Evolutionary conservation across 2,888 invertebrate genomes (phyloP), one percentile per base, ranked within the genome.

Genomic region (Lamproptera curius): DNA sequence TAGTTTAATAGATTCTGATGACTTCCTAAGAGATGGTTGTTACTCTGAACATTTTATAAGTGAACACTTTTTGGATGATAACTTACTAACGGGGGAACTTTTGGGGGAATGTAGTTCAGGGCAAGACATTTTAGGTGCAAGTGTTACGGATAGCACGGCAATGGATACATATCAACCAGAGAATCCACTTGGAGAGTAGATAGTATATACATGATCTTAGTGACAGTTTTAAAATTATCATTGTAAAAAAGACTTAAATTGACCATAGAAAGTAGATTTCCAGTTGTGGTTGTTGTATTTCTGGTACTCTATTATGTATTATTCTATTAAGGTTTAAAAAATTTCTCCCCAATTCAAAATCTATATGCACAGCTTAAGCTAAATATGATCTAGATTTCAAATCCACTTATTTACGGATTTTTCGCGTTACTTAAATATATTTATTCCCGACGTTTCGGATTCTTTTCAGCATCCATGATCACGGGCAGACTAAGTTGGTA

Each of bases 1-100:
- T 34, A 37, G 16, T 20, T 26, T 40, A 17, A 31, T 50, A 31
- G 45, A 50, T 1, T 31, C 50, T 1, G 45, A 50, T 42, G 45
- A 46, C 16, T 36, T 42, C 37, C 40, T 46, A 17, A 50, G 37
- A 45, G 41, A 50, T 17, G 45, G 34, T 13, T 38, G 23, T 9
- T 42, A 46, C 9, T 20, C 45, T 0, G 45, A 50, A n/a, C 34
- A 38, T 28, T 26, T 42, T 34, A 5, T 46, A n/a, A 23, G 16
- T 45, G 50, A 50, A 10, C n/a, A 42, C 13, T 36, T 35, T 26
- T 45, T 50, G 16, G 45, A 41, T 13, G 45, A 50, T 23, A 23
- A 41, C 31, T 20, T 44, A 16, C 20, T 49, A 1, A 5, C 35
- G 17, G 44, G 40, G 5, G 40, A 20, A 13, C 28, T 49, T 9